Percentiles rank a stretch among this genome's conserved stretches.
Conservation (phyloP, 2,797 vertebrate species). For the Gobio occitaniae region DNA sequence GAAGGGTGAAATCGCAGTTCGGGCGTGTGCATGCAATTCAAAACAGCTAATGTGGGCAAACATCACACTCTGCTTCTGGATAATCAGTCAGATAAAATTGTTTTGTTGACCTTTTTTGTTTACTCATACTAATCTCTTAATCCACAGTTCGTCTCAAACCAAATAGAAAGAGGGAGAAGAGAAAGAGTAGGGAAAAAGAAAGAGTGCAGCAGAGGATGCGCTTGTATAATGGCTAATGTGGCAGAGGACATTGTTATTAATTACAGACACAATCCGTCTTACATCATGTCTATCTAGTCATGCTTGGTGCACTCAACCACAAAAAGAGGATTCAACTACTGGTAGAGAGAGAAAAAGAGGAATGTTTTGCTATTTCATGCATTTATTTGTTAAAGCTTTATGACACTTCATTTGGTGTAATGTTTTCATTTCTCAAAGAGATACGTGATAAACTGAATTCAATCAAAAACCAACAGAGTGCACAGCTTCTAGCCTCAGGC, state of each 20-base stretch:
- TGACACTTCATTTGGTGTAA: constrained; percentile 26
- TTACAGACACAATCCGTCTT: constrained; percentile 53
- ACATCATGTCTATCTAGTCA: constrained; percentile 43
- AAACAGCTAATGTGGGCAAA: constrained; percentile 46
- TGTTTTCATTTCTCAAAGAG: constrained; percentile 40
- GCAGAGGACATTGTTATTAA: constrained; percentile 55
- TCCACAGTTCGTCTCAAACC: constrained; percentile 46
- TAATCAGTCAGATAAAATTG: constrained; percentile 50
- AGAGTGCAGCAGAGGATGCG: not conserved
- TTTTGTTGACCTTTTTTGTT: constrained; percentile 37
- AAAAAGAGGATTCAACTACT: constrained; percentile 41
- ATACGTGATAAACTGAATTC: constrained; percentile 33
- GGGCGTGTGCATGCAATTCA: constrained; percentile 27
- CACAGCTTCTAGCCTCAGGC: constrained; percentile 13
- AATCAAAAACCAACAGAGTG: constrained; percentile 38
- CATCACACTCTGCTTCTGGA: constrained; percentile 36
- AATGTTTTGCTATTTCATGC: not conserved
- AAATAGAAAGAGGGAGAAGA: not conserved
- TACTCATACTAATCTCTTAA: constrained; percentile 56
- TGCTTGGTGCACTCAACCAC: constrained; percentile 25
- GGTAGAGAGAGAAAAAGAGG: not conserved
- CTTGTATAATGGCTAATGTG: constrained; percentile 50
- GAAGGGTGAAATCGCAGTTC: constrained; percentile 23
- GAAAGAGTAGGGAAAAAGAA: not conserved
- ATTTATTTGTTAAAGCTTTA: constrained; percentile 33